Conservation (phyloP, 2,888 invertebrate species). For the Crepidodera aurea region DNA sequence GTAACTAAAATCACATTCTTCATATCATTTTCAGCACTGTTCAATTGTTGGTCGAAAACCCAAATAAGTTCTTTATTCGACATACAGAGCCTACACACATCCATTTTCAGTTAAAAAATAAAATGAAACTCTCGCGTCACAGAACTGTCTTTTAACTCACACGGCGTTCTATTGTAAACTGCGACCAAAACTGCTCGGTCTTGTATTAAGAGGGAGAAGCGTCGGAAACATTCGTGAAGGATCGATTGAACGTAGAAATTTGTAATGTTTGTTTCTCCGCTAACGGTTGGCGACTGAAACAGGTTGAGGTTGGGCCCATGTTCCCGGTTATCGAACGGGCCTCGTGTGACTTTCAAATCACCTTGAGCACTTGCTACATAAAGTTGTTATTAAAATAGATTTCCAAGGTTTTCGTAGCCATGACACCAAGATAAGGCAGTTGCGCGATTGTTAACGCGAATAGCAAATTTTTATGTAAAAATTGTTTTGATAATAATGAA, state of each 20-base stretch:
- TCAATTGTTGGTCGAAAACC: slow-evolving; percentile 39
- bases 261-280: no score
- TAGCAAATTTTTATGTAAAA: no score
- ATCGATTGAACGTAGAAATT: background rate
- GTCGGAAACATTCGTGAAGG: background rate
- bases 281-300: no score
- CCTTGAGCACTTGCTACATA: no score
- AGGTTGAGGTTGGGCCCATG: no score
- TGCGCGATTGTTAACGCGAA: no score
- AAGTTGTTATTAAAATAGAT: no score
- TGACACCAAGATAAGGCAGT: no score
- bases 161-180: background rate
- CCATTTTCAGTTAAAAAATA: slow-evolving; percentile 5
- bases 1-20: slow-evolving; percentile 42
- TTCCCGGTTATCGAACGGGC: no score
- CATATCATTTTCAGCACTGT: slow-evolving; percentile 38
- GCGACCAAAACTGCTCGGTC: background rate
- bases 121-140: background rate
- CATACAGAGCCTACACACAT: slow-evolving; percentile 41
- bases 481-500: no score
- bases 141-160: background rate
- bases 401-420: no score
- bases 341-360: no score
- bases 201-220: background rate
- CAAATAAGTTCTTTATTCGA: slow-evolving; percentile 36